phyloP scores from a whole-genome alignment of 2,113 vertebrate genomes.

The Psilopsiagon aymara region DNA sequence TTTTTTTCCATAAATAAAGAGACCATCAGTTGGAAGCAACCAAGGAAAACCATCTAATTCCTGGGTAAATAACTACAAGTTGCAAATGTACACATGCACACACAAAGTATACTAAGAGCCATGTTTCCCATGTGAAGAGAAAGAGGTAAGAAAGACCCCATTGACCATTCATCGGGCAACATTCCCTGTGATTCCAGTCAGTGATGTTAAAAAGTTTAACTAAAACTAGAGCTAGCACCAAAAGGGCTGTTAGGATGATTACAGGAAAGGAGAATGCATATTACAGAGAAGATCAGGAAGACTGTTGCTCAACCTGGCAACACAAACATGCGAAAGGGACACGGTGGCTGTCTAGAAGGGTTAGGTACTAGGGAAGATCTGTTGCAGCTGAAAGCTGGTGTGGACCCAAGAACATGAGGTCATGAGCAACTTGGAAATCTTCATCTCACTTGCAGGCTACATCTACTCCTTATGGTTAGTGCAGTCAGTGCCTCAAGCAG shows the following conservation, averaged over 20 bases:
- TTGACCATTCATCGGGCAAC: not conserved
- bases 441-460: constrained; percentile 10
- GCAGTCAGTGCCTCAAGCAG: not conserved
- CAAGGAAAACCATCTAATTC: not conserved
- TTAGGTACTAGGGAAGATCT: not conserved
- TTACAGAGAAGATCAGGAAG: not conserved
- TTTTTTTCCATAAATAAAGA: not conserved
- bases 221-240: not conserved
- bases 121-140: not conserved
- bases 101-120: not conserved
- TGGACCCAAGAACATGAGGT: not conserved
- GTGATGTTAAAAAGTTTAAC: constrained; percentile 33
- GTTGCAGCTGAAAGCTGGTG: not conserved
- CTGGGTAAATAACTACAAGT: not conserved
- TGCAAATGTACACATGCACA: constrained; percentile 5
- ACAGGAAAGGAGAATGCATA: not conserved
- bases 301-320: not conserved
- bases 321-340: not conserved
- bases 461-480: constrained; percentile 46
- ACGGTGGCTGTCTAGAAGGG: not conserved
- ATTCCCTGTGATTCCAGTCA: not conserved
- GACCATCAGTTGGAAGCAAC: not conserved
- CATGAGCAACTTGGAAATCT: not conserved
- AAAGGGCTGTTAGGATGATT: constrained; percentile 35
- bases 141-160: not conserved